Evolutionary conservation across 2,113 vertebrate species (phyloP).

Genomic region (Butorides virescens): DNA sequence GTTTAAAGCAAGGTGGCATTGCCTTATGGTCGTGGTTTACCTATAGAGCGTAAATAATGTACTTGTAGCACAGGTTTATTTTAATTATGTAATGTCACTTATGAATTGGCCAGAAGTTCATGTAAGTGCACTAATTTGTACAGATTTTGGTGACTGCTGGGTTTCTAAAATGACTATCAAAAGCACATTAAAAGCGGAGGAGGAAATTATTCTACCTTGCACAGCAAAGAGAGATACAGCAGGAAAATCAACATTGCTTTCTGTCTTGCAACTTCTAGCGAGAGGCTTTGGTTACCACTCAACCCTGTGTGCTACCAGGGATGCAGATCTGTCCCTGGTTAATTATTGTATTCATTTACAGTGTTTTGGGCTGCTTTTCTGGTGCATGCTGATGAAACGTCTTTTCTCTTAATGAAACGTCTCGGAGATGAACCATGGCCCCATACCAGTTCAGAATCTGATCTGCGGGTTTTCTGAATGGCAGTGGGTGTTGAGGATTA

Average conservation of each 20-base stretch:
- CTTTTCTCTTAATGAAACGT: background rate
- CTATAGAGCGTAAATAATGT: background rate
- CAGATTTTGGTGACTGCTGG: background rate
- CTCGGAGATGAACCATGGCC: rapidly evolving
- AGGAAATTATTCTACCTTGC: background rate
- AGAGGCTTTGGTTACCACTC: background rate
- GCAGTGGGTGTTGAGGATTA: background rate
- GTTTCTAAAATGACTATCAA: background rate
- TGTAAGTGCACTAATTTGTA: background rate
- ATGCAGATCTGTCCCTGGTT: background rate
- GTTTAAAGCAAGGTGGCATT: background rate
- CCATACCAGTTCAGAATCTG: background rate
- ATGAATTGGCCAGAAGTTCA: background rate
- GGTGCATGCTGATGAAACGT: background rate
- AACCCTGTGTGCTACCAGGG: background rate
- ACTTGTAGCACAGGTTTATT: background rate
- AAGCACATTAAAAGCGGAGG: background rate
- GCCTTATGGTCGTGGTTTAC: background rate
- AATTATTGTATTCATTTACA: background rate
- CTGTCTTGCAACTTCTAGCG: background rate
- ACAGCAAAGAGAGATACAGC: background rate
- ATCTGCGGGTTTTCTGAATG: background rate
- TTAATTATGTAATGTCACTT: background rate
- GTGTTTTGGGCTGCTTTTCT: background rate
- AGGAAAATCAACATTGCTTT: background rate